A percentile compares a stretch with the other conserved stretches of the same genome.
Conservation (phyloP, 2,113 vertebrate genomes). For the Protobothrops mucrosquamatus region DNA sequence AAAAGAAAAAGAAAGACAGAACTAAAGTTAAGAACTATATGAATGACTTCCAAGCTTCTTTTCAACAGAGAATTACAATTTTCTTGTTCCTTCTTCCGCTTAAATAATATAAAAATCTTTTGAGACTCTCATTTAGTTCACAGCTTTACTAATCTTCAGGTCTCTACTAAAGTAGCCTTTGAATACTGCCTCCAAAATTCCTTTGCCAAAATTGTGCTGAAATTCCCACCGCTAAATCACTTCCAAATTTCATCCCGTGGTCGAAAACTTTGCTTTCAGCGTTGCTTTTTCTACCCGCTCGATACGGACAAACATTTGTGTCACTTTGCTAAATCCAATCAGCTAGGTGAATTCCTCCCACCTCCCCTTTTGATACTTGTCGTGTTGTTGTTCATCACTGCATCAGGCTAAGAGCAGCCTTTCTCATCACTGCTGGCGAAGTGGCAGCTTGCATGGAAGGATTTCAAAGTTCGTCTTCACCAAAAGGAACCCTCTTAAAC, state of each 20-base stretch:
- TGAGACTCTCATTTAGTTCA: background rate
- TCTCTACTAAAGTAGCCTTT: slow-evolving; percentile 72
- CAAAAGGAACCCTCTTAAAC: slow-evolving; percentile 63
- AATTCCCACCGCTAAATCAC: slow-evolving; percentile 63
- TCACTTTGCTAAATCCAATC: slow-evolving; percentile 60
- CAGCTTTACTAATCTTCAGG: background rate
- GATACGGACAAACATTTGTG: slow-evolving; percentile 50
- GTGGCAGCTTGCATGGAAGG: slow-evolving; percentile 43
- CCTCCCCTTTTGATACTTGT: slow-evolving; percentile 56
- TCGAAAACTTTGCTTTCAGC: slow-evolving; percentile 45
- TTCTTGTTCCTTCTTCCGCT: background rate
- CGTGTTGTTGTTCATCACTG: slow-evolving; percentile 51
- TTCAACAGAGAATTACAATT: background rate
- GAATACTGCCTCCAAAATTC: slow-evolving; percentile 70
- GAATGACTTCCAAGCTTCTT: background rate
- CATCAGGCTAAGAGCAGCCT: slow-evolving; percentile 38
- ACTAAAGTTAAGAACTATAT: background rate
- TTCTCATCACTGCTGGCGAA: slow-evolving; percentile 51
- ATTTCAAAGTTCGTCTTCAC: slow-evolving; percentile 58
- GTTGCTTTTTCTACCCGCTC: slow-evolving; percentile 34
- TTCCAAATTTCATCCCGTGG: slow-evolving; percentile 59
- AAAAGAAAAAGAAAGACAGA: background rate
- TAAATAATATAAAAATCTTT: background rate
- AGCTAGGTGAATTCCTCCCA: slow-evolving; percentile 34
- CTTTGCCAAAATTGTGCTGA: slow-evolving; percentile 67